Conservation (phyloP, 2,113 vertebrate genomes). For the Nibea coibor region DNA sequence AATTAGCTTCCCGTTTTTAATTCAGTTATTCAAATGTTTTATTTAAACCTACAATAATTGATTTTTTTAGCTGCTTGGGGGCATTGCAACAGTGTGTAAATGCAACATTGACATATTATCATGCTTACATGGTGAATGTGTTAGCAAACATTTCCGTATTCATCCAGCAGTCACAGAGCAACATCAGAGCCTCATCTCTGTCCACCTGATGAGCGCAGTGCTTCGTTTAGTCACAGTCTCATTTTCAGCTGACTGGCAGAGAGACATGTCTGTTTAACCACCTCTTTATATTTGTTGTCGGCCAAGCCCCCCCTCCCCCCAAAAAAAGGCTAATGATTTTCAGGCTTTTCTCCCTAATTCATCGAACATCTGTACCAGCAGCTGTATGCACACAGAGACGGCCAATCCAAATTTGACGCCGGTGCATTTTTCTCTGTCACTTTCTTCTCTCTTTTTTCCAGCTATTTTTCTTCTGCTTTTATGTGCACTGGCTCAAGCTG, state of each 20-base stretch:
- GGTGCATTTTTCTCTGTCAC: constrained; percentile 10
- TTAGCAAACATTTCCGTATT: too few species aligned
- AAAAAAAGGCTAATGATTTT: constrained; percentile 57
- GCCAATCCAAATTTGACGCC: constrained; percentile 29
- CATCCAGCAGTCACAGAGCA: background rate
- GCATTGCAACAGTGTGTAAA: too few species aligned
- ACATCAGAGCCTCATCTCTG: too few species aligned
- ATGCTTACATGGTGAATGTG: too few species aligned
- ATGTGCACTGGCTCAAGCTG: background rate
- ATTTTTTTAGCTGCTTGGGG: background rate
- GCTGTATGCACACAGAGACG: constrained; percentile 39
- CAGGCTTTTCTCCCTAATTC: constrained; percentile 49
- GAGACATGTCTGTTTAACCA: constrained; percentile 39
- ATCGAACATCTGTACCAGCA: constrained; percentile 57
- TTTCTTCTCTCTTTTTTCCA: background rate
- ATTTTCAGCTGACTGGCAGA: constrained; percentile 34
- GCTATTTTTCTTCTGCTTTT: background rate
- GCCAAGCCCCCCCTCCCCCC: too few species aligned
- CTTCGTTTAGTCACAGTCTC: constrained; percentile 10
- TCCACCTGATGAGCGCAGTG: background rate
- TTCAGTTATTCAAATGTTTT: too few species aligned
- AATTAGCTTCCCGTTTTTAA: too few species aligned
- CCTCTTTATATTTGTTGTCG: constrained; percentile 41
- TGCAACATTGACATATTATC: too few species aligned
- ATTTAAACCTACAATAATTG: background rate